phyloP scores from a whole-genome alignment of 2,888 invertebrate genomes.

The Adela reaumurella region DNA sequence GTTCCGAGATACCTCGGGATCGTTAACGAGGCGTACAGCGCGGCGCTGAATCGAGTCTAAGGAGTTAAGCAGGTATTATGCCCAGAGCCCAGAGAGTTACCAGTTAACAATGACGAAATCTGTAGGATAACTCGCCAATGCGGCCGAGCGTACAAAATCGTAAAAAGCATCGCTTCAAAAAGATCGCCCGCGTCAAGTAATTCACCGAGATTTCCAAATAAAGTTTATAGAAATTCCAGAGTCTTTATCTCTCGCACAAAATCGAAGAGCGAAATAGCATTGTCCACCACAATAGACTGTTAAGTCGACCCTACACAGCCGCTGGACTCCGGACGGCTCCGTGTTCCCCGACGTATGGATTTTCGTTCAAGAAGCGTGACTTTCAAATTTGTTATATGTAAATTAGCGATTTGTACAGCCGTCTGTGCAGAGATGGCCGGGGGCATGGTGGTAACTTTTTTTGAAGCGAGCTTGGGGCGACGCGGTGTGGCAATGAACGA shows the following conservation, averaged over 20 bases:
- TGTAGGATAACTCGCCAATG: too few species aligned
- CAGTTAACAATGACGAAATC: too few species aligned
- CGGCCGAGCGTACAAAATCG: too few species aligned
- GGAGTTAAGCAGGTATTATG: too few species aligned
- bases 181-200: too few species aligned
- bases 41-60: too few species aligned
- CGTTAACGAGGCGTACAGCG: too few species aligned
- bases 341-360: slow-evolving; percentile 26
- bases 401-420: slow-evolving; percentile 47
- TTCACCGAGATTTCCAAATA: background rate
- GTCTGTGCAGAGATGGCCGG: background rate
- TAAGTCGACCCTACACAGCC: background rate
- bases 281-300: slow-evolving; percentile 1
- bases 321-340: too few species aligned
- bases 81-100: too few species aligned
- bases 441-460: background rate
- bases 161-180: too few species aligned
- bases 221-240: background rate
- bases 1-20: too few species aligned
- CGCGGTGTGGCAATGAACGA: background rate
- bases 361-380: slow-evolving; percentile 51
- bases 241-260: background rate
- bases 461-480: background rate
- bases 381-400: slow-evolving; percentile 56
- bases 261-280: background rate